phyloP scores from a whole-genome alignment of 2,797 vertebrate genomes.

The Anguilla marmorata region DNA sequence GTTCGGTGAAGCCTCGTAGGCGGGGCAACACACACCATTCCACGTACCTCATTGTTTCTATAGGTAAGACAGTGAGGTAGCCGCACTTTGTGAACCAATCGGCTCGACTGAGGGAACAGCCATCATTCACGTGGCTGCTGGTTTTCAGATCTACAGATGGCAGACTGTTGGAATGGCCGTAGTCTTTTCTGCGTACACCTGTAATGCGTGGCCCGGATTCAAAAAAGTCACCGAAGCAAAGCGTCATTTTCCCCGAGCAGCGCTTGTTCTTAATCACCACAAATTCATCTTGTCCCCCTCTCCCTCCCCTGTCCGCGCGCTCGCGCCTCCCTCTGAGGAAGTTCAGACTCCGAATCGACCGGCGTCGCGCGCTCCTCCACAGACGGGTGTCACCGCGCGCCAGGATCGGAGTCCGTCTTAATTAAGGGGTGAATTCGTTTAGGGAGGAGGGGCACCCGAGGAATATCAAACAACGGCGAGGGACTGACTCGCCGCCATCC shows the following conservation, averaged over 20 bases:
- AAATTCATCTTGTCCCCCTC: constrained; percentile 56
- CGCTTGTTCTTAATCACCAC: constrained; percentile 65
- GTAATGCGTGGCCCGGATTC: constrained; percentile 60
- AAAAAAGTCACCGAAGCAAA: constrained; percentile 60
- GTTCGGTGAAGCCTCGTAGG: background rate
- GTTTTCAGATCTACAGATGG: constrained; percentile 62
- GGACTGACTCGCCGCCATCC: constrained; percentile 38
- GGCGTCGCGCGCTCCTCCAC: constrained; percentile 28
- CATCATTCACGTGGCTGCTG: background rate
- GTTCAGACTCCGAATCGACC: background rate
- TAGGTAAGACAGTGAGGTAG: background rate
- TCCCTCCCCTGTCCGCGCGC: constrained; percentile 50
- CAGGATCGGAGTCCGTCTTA: constrained; percentile 57
- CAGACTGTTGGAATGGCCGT: constrained; percentile 49
- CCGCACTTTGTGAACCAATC: background rate
- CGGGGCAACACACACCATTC: background rate
- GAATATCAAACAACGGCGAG: constrained; percentile 48
- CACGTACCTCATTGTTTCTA: background rate
- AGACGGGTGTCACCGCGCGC: constrained; percentile 55
- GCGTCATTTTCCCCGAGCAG: constrained; percentile 54
- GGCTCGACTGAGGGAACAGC: background rate
- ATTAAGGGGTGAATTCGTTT: constrained; percentile 66
- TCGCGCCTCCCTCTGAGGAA: constrained; percentile 36
- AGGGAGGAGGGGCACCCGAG: constrained; percentile 23
- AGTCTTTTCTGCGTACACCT: constrained; percentile 53